A percentile compares a stretch with the other conserved stretches of the same genome.
phyloP scores from a whole-genome alignment of 2,113 vertebrate genomes.

The Campylorhamphus procurvoides region DNA sequence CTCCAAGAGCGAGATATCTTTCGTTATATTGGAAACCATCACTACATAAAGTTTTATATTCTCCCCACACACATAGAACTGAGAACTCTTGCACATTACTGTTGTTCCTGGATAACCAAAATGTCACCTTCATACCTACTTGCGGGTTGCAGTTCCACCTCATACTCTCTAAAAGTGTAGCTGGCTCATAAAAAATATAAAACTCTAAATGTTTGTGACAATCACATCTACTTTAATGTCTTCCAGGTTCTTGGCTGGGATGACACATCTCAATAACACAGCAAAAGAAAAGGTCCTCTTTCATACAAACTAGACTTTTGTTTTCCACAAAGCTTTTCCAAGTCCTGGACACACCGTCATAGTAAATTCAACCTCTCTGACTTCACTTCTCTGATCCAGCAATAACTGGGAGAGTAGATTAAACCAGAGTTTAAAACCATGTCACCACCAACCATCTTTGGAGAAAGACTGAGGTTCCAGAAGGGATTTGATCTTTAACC shows the following conservation, averaged over 20 bases:
- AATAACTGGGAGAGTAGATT: background rate
- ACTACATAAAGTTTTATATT: slow-evolving; percentile 38
- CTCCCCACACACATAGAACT: slow-evolving; percentile 5
- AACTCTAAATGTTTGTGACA: slow-evolving; percentile 27
- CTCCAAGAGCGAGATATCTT: slow-evolving; percentile 41
- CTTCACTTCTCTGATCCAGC: background rate
- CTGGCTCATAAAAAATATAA: background rate
- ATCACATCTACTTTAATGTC: slow-evolving; percentile 43
- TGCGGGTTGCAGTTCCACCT: background rate
- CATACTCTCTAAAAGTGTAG: background rate
- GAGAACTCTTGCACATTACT: background rate
- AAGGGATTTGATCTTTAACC: slow-evolving; percentile 26
- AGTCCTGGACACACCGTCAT: background rate
- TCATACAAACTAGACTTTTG: slow-evolving; percentile 47
- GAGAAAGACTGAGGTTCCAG: background rate
- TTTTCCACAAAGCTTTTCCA: slow-evolving; percentile 42
- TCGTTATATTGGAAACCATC: slow-evolving; percentile 48
- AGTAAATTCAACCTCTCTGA: slow-evolving; percentile 19
- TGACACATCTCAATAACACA: background rate
- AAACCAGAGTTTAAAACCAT: background rate
- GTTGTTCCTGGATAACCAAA: slow-evolving; percentile 49
- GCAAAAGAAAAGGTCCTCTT: slow-evolving; percentile 48
- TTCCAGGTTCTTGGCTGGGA: slow-evolving; percentile 53
- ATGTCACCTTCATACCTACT: slow-evolving; percentile 1
- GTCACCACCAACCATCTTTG: slow-evolving; percentile 3